phyloP scores from a whole-genome alignment of 1,140 invertebrate genomes.

The Drosophila nikananu region DNA sequence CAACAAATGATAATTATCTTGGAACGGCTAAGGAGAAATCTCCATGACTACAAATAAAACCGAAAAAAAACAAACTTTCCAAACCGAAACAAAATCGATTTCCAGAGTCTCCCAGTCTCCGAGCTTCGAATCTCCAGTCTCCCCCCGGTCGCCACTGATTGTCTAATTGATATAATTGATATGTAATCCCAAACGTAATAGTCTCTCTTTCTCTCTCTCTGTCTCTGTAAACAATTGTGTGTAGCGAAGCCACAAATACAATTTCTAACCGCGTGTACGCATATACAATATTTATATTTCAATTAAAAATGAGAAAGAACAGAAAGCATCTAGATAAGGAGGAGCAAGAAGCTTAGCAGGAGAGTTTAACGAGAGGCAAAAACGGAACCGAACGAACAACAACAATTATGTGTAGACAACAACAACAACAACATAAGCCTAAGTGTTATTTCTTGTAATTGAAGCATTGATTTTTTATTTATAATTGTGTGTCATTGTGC shows the following conservation, averaged over 20 bases:
- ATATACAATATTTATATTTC: constrained; percentile 41
- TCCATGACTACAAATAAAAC: constrained; percentile 16
- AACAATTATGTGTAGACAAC: constrained; percentile 55
- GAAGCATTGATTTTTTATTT: constrained; percentile 78
- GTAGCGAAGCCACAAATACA: constrained; percentile 25
- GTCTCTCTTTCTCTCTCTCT: constrained; percentile 32
- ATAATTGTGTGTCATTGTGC: constrained; percentile 54
- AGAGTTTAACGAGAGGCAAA: constrained; percentile 8
- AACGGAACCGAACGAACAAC: constrained; percentile 14
- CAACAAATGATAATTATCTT: constrained; percentile 44
- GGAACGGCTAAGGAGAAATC: constrained; percentile 28
- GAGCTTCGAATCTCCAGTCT: constrained; percentile 10
- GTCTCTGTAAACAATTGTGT: constrained; percentile 25
- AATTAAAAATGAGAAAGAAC: constrained; percentile 34
- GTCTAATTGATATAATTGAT: constrained; percentile 47
- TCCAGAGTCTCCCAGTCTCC: constrained; percentile 15
- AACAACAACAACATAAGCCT: constrained; percentile 63
- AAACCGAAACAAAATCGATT: constrained; percentile 9
- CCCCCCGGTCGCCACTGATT: constrained; percentile 21
- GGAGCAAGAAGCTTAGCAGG: constrained; percentile 2
- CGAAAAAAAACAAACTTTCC: not conserved
- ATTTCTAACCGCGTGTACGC: constrained; percentile 3
- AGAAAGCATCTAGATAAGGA: not conserved
- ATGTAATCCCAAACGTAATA: constrained; percentile 45
- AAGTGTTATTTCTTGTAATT: constrained; percentile 83